phyloP scores from a whole-genome alignment of 2,113 vertebrate species.

The Cettia cetti region DNA sequence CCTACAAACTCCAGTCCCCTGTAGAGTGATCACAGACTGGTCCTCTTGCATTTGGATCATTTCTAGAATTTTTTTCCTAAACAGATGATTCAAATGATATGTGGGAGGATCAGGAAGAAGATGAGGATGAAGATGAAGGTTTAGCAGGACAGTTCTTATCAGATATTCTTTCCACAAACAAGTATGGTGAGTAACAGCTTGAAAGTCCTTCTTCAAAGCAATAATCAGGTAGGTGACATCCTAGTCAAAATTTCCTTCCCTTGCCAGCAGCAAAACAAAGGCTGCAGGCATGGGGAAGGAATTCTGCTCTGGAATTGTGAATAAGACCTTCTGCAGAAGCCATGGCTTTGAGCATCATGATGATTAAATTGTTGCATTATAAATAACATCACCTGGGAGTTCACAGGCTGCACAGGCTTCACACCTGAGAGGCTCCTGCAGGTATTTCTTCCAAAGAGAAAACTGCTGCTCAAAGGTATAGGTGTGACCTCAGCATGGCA shows the following conservation, averaged over 20 bases:
- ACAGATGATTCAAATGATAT: slow-evolving; percentile 89
- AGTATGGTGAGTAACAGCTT: slow-evolving; percentile 83
- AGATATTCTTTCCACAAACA: slow-evolving; percentile 93
- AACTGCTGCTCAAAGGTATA: neutral
- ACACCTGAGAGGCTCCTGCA: neutral
- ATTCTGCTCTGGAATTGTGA: neutral
- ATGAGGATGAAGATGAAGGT: slow-evolving; percentile 88
- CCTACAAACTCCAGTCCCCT: neutral
- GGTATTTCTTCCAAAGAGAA: neutral
- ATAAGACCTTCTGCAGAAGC: neutral
- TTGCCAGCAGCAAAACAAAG: neutral
- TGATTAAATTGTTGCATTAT: neutral
- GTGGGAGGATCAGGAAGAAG: slow-evolving; percentile 93
- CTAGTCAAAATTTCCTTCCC: neutral
- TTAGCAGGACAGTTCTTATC: slow-evolving; percentile 92
- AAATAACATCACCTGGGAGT: neutral
- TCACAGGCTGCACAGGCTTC: neutral
- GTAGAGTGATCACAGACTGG: neutral
- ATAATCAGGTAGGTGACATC: neutral
- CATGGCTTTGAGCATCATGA: neutral
- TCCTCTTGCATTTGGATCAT: neutral
- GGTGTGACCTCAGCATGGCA: neutral
- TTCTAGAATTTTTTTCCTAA: neutral
- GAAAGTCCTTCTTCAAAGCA: neutral
- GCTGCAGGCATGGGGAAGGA: neutral